Evolutionary conservation across 2,797 vertebrate genomes (phyloP), one percentile per base, ranked within the genome.

Genomic region (Bradypodion ventrale): DNA sequence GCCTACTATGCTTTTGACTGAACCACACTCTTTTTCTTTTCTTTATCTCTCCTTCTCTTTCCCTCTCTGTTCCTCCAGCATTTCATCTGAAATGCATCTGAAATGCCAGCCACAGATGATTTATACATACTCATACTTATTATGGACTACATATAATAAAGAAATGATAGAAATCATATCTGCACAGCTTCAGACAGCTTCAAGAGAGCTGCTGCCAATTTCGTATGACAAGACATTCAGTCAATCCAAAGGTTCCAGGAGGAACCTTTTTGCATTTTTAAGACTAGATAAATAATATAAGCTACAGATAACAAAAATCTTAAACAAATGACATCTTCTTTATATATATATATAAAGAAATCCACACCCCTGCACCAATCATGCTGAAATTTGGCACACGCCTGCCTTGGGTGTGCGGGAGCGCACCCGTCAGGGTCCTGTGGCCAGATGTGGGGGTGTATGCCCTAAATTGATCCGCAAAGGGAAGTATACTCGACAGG

Each of bases 101-200:
- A 95, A 94, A 94, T 95, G 94, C 94, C 94, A 96, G 90, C 88
- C 89, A 87, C 91, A 89, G 88, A 96, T 96, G 94, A 96, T 96
- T 96, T 96, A 96, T 96, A 96, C 88, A 85, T 89, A 93, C 89
- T 94, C 93, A 91, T 94, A 94, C 94, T 95, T 95, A 94, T 96
- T 96, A 96, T 93, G 95, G 95, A 92, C 94, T 95, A 93, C 93
- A 95, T 94, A 95, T 95, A 95, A 95, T 96, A 95, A 96, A 96
- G 93, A 93, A 92, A 95, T 95, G 95, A 96, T 96, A 95, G 94
- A 96, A 95, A 96, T 95, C 93, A 73, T 96, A 95, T 95, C 95
- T 96, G 93, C 95, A 96, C 95, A 95, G 95, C 95, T 95, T 95
- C 94, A 95, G 96, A 95, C 95, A 96, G 92, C 93, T 95, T 92